Evolutionary conservation across 2,888 invertebrate species (phyloP).

Genomic region (Margaritifera margaritifera): DNA sequence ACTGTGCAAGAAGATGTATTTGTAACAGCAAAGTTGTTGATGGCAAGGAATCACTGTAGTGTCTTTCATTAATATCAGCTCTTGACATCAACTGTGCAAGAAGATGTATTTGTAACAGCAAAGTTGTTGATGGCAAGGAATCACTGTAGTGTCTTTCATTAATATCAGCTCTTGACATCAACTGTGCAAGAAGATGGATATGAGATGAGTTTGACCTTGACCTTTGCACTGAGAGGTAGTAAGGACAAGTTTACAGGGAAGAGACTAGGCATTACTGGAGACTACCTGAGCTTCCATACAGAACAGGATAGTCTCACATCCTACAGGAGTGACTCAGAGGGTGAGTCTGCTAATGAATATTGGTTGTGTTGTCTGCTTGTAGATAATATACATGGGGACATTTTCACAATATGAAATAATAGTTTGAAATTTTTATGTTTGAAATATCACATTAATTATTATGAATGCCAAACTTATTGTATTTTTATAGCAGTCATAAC

Average conservation of each 20-base stretch:
- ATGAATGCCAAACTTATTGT: no score
- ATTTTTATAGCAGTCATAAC: no score
- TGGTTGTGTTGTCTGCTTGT: background rate
- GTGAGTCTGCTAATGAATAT: conserved; percentile 22
- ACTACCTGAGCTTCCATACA: conserved; percentile 59
- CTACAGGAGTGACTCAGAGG: conserved; percentile 56
- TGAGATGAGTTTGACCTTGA: conserved; percentile 70
- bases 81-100: conserved; percentile 67
- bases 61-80: conserved; percentile 49
- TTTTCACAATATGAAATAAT: no score
- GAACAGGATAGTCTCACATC: conserved; percentile 49
- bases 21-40: conserved; percentile 29
- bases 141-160: background rate
- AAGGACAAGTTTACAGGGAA: conserved; percentile 66
- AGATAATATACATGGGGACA: background rate
- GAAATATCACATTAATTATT: no score
- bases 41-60: background rate
- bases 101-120: conserved; percentile 69
- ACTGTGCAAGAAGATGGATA: conserved; percentile 71
- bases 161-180: conserved; percentile 65
- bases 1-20: conserved; percentile 71
- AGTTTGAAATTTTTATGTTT: no score
- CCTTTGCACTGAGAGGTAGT: conserved; percentile 68
- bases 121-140: background rate
- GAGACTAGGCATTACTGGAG: conserved; percentile 54